phyloP scores from a whole-genome alignment of 2,888 invertebrate species.

The Polydrusus pterygomalis region DNA sequence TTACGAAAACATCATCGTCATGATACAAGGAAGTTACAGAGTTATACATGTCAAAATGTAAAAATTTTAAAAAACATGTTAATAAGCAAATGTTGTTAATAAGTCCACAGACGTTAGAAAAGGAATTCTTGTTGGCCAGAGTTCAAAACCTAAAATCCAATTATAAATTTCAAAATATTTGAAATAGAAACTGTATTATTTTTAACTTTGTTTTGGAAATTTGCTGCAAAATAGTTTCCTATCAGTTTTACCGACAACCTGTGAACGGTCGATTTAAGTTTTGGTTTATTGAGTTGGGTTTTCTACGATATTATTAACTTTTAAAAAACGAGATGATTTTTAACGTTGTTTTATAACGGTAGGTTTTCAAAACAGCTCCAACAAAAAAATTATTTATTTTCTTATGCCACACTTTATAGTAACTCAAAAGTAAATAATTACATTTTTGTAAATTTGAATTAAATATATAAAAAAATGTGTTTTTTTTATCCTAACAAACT shows the following conservation, averaged over 20 bases:
- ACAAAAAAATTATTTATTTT: too few species aligned
- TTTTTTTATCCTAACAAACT: too few species aligned
- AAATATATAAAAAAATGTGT: too few species aligned
- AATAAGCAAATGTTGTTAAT: constrained; percentile 16
- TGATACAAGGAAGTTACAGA: not conserved
- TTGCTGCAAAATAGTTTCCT: constrained; percentile 9
- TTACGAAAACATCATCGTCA: not conserved
- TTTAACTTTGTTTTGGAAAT: constrained; percentile 28
- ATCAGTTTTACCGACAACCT: constrained; percentile 9
- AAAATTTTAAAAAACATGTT: constrained; percentile 17
- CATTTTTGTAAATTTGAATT: too few species aligned
- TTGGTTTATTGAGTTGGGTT: not conserved
- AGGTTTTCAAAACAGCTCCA: too few species aligned
- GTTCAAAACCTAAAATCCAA: constrained; percentile 37
- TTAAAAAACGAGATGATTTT: too few species aligned
- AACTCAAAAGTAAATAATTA: too few species aligned
- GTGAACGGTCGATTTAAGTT: not conserved
- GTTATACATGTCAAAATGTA: not conserved
- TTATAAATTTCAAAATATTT: constrained; percentile 31
- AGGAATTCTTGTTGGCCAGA: constrained; percentile 31
- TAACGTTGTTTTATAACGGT: too few species aligned
- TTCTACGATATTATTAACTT: too few species aligned
- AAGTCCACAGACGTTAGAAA: constrained; percentile 11
- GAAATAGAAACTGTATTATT: constrained; percentile 38
- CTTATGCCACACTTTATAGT: too few species aligned